Evolutionary conservation across 2,888 invertebrate species (phyloP), one percentile per base, ranked within the genome.

Genomic region (Andrena chrysosceles): DNA sequence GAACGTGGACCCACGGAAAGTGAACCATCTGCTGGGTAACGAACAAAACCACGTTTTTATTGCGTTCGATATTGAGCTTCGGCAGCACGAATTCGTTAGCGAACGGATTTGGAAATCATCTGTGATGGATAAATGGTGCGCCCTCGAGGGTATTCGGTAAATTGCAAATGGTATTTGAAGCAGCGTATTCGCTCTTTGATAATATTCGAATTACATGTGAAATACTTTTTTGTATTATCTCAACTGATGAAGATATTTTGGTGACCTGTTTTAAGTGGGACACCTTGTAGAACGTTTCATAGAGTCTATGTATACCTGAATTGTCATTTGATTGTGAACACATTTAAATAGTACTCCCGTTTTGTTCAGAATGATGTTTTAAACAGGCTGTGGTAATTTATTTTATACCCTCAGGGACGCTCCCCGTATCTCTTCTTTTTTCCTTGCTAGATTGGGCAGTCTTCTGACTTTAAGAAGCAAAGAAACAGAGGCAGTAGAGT

Each of bases 11-110:
- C 95, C 96, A 10, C 95, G 95, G 89, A 95, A 96, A 79, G 96
- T 97, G 62, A 97, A 97, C 94, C 96, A 97, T 93, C 94, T 97
- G 79, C 94, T 97, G 91, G 97, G 97, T 97, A 94, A 95, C 49
- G 60, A 95, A 60, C 56, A 31, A 31, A 71, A 16, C 68, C n/a
- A 63, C 8, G 1, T 54, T 35, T 63, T 71, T 63, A 56, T 33
- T 29, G n/a, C n/a, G 29, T 10, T 63, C 62, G 26, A 4, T 42
- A 70, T 23, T 54, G 33, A 29, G n/a, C 7, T n/a, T 10, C 10
- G 20, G 13, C n/a, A 1, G 31, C 10, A n/a, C 29, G 49, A 35
- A 48, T 74, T 73, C 64, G 29, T 66, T 66, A 42, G 31, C 66
- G 8, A 23, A 10, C 13, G 52, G 42, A 73, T 49, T 42, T 31